Percentiles rank a stretch among this genome's conserved stretches.
phyloP scores from a whole-genome alignment of 30 jellyfish, hydroid and myxozoan species.

The Pelagia noctiluca region DNA sequence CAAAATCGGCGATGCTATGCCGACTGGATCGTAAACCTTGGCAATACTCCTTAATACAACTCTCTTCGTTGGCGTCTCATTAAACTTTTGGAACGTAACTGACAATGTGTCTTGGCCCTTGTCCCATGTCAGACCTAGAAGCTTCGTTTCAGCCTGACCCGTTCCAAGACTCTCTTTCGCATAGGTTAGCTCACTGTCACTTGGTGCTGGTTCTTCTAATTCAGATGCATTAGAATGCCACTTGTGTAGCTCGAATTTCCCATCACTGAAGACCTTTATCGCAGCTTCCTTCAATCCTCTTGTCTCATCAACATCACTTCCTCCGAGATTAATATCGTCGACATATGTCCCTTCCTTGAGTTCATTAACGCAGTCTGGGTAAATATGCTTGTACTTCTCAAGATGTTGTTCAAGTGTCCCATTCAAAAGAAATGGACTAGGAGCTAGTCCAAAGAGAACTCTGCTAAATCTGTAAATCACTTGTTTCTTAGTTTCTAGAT shows the following conservation, averaged over 20 bases:
- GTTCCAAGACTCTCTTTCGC: constrained; percentile 76
- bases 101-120: constrained; percentile 46
- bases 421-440: constrained; percentile 57
- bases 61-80: constrained; percentile 27
- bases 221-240: constrained; percentile 66
- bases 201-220: constrained; percentile 26
- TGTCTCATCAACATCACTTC: not conserved
- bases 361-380: constrained; percentile 36
- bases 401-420: constrained; percentile 63
- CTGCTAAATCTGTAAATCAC: constrained; percentile 52
- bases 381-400: constrained; percentile 1
- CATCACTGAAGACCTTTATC: constrained; percentile 39
- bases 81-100: constrained; percentile 38
- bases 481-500: constrained; percentile 12
- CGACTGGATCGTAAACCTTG: constrained; percentile 60
- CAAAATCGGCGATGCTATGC: constrained; percentile 49
- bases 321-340: constrained; percentile 59
- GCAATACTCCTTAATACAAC: constrained; percentile 38
- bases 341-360: too few species aligned
- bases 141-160: constrained; percentile 46
- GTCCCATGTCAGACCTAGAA: constrained; percentile 78
- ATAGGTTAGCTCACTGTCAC: constrained; percentile 25
- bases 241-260: constrained; percentile 60
- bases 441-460: constrained; percentile 68
- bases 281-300: constrained; percentile 39